Evolutionary conservation across 2,888 invertebrate species (phyloP).

Genomic region (Minunthozetes semirufus): DNA sequence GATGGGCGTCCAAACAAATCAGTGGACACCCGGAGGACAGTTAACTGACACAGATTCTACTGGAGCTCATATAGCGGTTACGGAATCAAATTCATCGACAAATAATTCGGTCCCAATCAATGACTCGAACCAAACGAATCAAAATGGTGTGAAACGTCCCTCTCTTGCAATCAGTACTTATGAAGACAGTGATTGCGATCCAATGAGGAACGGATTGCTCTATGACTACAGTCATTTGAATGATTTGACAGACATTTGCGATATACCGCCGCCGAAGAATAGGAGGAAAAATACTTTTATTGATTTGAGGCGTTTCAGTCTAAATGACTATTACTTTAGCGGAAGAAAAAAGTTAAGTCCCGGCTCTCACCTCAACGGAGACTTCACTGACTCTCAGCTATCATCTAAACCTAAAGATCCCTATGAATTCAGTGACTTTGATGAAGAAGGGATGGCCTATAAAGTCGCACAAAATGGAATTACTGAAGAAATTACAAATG

Average conservation of each 20-base stretch:
- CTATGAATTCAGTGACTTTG: slow-evolving; percentile 63
- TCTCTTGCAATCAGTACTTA: slow-evolving; percentile 67
- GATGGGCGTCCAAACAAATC: neutral
- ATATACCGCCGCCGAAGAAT: slow-evolving; percentile 37
- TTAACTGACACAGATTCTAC: slow-evolving; percentile 3
- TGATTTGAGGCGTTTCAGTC: slow-evolving; percentile 21
- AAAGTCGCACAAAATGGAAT: slow-evolving; percentile 8
- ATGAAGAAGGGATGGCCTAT: slow-evolving; percentile 38
- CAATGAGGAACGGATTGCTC: slow-evolving; percentile 21
- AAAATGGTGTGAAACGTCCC: slow-evolving; percentile 60
- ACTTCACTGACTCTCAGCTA: neutral
- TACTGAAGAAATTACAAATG: neutral
- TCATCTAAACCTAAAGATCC: slow-evolving; percentile 53
- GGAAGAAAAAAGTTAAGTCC: slow-evolving; percentile 27
- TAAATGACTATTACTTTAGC: slow-evolving; percentile 26
- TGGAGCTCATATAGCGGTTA: neutral
- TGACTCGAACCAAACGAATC: neutral
- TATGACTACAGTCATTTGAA: slow-evolving; percentile 35
- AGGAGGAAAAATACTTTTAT: slow-evolving; percentile 37
- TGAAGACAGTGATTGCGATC: slow-evolving; percentile 50
- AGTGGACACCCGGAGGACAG: slow-evolving; percentile 26
- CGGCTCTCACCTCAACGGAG: slow-evolving; percentile 8
- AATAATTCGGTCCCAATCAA: neutral
- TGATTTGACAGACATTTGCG: slow-evolving; percentile 20
- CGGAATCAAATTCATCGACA: neutral